Base-by-base conservation (phyloP, 1,140 invertebrate genomes). In the Scaptomyza pallida region DNA sequence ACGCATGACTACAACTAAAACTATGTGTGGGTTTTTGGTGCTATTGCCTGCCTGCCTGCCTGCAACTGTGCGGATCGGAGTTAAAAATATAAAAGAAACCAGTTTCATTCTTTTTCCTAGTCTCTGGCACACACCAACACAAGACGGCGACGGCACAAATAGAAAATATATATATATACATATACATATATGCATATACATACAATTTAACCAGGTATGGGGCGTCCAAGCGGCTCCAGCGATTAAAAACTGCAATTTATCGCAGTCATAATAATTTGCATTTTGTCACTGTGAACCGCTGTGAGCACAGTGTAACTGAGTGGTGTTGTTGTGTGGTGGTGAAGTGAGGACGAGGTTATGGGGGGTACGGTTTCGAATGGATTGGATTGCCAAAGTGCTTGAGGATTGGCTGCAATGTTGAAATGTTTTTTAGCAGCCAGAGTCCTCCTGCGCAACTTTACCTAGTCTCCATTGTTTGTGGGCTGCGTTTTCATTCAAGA, bases 171-270 rank as follows among this genome's bases (percentile, higher is more conserved):
- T 21, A 64, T 17, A 60, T 21, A 44, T 2, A 33, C 1, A 50
- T n/a, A 60, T 35, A 78, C 33, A 67, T 41, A 57, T 37, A 54
- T 17, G 43, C 40, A 71, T 37, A 62, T 50, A 61, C 33, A 54
- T 59, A 63, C 19, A 64, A 67, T 80, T 51, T 72, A 72, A 47
- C 67, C 80, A 59, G 70, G 69, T 56, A 68, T 68, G 44, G 63
- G 72, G 64, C 69, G 61, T 70, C 60, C 68, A 67, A 85, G 80
- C 81, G 68, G 74, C 78, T 78, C 60, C 79, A 83, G 51, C 78
- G 79, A 86, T 86, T 86, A 86, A 86, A 86, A 88, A 88, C 81
- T 88, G 81, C 81, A 86, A 88, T 86, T 86, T 86, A 86, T 86
- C 82, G 81, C 82, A 85, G 81, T 86, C 82, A 86, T 86, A 86